Evolutionary conservation across 2,113 vertebrate species (phyloP), one percentile per base, ranked within the genome.

Genomic region (Osmerus mordax): DNA sequence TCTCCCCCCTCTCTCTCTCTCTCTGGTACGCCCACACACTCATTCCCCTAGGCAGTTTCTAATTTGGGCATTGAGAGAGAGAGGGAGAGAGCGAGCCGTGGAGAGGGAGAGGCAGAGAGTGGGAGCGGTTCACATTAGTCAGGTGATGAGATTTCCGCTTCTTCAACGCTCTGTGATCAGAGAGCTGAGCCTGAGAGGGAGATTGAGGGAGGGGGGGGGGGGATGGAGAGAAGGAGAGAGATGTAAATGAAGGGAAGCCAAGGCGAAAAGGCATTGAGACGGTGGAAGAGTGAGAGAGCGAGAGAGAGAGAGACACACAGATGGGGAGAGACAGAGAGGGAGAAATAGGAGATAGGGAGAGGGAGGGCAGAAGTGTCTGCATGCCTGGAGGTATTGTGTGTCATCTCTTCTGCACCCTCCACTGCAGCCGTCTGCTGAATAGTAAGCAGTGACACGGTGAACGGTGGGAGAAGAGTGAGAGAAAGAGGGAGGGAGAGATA

Each of bases 391-490:
- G 89, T 93, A 93, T 93, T 94, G 86, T 91, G 87, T 95, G 87
- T 93, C 91, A 90, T 92, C 91, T 94, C 89, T 91, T 28, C 88
- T 91, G 92, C 90, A 90, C 91, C 94, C 90, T 93, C 90, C 90
- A 91, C 91, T 94, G 89, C 91, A 93, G 90, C 90, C 87, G 89
- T 94, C 92, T 93, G 91, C 87, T 94, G 91, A 92, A 93, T 95
- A 92, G 90, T 93, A 95, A 93, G 92, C 91, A 87, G 93, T 94
- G 87, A 92, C 91, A 89, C 87, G 73, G 70, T 18, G 75, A 54
- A 56, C 66, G n/a, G 70, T 28, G 76, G 13, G 52, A 56, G 72
- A n/a, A 47, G 18, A 54, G 47, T 16, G 68, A 13, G 71, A 3
- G 59, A 72, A 54, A 72, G 67, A 60, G 52, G 76, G 79, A 80